Percentiles rank a stretch among this genome's conserved stretches.
phyloP scores from a whole-genome alignment of 2,888 invertebrate species.

The Amiota minor region DNA sequence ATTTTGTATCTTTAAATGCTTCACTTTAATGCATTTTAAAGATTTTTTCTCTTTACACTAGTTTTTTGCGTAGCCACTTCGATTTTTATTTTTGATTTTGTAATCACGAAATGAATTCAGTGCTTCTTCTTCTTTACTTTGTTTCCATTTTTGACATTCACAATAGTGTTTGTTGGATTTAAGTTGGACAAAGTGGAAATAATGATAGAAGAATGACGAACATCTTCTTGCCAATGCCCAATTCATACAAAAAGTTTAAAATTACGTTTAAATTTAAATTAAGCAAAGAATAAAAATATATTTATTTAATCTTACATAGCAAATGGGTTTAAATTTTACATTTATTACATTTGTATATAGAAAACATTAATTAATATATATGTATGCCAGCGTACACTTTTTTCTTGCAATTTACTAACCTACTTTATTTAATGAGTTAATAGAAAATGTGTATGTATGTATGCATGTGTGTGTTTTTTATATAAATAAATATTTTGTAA shows the following conservation, averaged over 20 bases:
- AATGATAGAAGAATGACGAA: neutral
- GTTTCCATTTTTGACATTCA: neutral
- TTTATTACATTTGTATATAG: neutral
- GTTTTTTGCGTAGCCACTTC: neutral
- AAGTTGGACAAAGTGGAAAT: no score
- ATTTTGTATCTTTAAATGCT: no score
- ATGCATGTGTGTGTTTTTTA: neutral
- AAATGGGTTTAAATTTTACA: neutral
- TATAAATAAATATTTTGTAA: constrained; percentile 7
- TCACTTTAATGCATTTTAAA: no score
- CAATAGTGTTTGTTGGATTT: neutral
- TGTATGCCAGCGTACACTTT: neutral
- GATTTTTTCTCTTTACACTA: no score
- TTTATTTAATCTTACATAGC: neutral
- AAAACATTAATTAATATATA: neutral
- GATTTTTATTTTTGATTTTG: constrained; percentile 16
- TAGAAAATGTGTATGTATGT: neutral
- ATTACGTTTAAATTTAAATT: no score
- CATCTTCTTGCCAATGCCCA: neutral
- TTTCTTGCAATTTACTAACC: constrained; percentile 15
- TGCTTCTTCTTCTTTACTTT: neutral
- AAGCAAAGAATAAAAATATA: neutral
- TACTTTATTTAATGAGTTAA: neutral
- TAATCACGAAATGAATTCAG: constrained; percentile 22
- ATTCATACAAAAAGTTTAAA: no score